Percentiles rank a stretch among this genome's conserved stretches.
Evolutionary conservation across 2,113 vertebrate species (phyloP).

Genomic region (Xyrauchen texanus): DNA sequence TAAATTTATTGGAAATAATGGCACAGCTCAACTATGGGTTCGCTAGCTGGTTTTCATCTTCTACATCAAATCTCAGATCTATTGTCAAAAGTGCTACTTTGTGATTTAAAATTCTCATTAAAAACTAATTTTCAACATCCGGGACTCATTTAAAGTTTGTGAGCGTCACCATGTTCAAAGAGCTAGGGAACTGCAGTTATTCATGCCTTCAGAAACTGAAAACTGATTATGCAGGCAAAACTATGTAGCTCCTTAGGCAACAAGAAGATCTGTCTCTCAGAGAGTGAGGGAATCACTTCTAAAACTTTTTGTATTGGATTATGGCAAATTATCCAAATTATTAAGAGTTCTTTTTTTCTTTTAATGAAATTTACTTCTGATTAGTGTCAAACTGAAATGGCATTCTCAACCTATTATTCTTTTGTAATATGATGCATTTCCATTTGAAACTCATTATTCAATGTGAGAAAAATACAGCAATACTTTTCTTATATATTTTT

Average conservation of each 20-base stretch:
- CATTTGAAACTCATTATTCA: too few species aligned
- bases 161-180: slow-evolving; percentile 18
- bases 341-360: too few species aligned
- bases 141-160: slow-evolving; percentile 7
- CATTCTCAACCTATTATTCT: too few species aligned
- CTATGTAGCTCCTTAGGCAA: slow-evolving; percentile 20
- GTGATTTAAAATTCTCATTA: slow-evolving; percentile 18
- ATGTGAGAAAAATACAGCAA: too few species aligned
- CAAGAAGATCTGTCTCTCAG: slow-evolving; percentile 23
- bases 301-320: neutral
- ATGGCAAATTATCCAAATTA: neutral
- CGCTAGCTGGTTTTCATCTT: neutral
- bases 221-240: slow-evolving; percentile 21
- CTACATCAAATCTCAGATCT: neutral
- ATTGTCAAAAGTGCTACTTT: slow-evolving; percentile 12
- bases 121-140: slow-evolving; percentile 16
- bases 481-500: too few species aligned
- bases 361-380: too few species aligned
- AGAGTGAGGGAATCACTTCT: neutral
- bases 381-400: too few species aligned
- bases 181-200: slow-evolving; percentile 4
- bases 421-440: too few species aligned
- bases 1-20: neutral
- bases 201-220: neutral
- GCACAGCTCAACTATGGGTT: neutral